Percentiles rank a stretch among this genome's conserved stretches.
phyloP scores from a whole-genome alignment of 1,140 invertebrate species.

The Macrobrachium rosenbergii region DNA sequence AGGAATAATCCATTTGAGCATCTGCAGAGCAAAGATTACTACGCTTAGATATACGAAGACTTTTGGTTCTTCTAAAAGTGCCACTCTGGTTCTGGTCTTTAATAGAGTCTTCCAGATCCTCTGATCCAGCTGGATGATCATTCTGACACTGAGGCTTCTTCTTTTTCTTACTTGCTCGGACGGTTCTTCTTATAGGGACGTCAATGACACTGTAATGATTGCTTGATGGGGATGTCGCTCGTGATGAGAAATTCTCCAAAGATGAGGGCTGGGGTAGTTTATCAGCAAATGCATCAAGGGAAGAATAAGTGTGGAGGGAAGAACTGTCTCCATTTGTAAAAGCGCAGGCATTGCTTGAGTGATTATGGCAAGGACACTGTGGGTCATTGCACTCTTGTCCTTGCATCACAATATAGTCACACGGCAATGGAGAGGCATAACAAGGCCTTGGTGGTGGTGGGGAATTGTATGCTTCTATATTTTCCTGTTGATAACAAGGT shows the following conservation, averaged over 20 bases:
- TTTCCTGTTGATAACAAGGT: constrained; percentile 41
- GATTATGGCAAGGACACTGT: constrained; percentile 43
- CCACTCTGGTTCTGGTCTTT: not conserved
- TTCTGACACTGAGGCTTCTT: constrained; percentile 48
- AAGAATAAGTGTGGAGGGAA: constrained; percentile 59
- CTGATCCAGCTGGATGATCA: constrained; percentile 2
- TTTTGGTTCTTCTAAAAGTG: constrained; percentile 54
- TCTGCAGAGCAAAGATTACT: constrained; percentile 40
- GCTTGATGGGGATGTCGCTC: constrained; percentile 25
- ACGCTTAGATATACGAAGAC: constrained; percentile 30
- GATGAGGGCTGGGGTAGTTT: not conserved
- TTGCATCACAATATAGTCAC: constrained; percentile 57
- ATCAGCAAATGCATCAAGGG: constrained; percentile 44
- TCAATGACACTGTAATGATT: constrained; percentile 53
- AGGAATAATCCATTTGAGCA: constrained; percentile 40
- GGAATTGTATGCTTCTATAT: constrained; percentile 39
- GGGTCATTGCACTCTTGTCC: constrained; percentile 47
- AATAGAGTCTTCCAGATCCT: not conserved
- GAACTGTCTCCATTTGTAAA: constrained; percentile 52
- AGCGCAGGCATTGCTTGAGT: constrained; percentile 48
- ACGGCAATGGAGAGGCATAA: constrained; percentile 23
- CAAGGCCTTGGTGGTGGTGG: constrained; percentile 47
- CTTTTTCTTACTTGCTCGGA: constrained; percentile 39
- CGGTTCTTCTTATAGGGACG: constrained; percentile 45
- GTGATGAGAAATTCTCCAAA: not conserved